Conservation (phyloP, 35 echinoderm and acorn worm genomes). For the Lytechinus variegatus region DNA sequence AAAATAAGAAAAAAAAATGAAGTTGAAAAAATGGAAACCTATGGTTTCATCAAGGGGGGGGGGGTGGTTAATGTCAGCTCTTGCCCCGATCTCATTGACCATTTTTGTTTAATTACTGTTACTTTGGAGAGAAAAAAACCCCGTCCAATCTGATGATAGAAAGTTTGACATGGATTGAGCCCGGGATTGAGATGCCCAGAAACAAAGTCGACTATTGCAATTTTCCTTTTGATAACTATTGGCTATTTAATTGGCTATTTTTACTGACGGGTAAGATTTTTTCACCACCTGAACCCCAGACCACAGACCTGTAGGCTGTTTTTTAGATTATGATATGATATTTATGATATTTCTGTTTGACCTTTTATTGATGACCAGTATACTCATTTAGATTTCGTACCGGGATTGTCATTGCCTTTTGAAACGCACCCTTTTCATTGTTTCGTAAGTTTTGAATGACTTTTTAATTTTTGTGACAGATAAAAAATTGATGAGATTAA, state of each 20-base stretch:
- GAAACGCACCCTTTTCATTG: not conserved
- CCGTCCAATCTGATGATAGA: not conserved
- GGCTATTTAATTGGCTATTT: too few relatives aligned
- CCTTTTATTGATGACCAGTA: not conserved
- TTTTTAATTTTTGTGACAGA: too few relatives aligned
- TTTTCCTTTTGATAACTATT: not conserved
- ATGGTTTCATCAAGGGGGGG: too few relatives aligned
- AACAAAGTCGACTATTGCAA: not conserved
- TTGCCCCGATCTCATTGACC: too few relatives aligned
- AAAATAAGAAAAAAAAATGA: too few relatives aligned
- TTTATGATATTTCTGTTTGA: not conserved
- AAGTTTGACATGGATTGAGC: not conserved
- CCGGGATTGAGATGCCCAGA: not conserved
- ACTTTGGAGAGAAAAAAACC: not conserved
- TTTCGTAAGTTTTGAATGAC: too few relatives aligned
- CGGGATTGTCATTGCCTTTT: not conserved
- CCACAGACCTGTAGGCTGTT: not conserved
- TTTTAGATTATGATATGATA: not conserved
- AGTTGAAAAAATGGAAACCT: too few relatives aligned
- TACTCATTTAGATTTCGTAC: not conserved
- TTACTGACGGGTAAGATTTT: not conserved
- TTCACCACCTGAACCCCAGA: not conserved
- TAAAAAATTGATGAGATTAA: too few relatives aligned
- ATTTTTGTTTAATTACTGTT: too few relatives aligned
- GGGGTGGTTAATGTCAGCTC: too few relatives aligned